Base-by-base conservation (phyloP, 2,113 vertebrate species). In the Hipposideros armiger region DNA sequence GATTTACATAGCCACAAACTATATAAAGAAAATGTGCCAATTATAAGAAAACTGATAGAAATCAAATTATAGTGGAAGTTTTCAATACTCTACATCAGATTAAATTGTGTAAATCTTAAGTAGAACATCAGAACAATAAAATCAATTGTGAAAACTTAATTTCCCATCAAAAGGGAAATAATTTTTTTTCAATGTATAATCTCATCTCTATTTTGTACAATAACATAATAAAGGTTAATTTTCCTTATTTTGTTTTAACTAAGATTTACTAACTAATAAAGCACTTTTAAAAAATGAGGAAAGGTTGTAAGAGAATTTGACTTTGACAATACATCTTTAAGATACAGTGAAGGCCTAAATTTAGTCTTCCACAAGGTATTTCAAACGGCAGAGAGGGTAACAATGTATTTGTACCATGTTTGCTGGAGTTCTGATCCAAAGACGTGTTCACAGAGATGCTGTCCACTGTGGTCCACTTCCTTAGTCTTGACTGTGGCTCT, bases 371-470 rank as follows among this genome's bases (percentile, higher is more conserved):
- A 50, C 47, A 47, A 47, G 47, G 47, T 47, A 9, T 54, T 54
- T 54, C 5, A 4, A 24, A 30, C 30, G 60, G 60, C 60, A 64
- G 24, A 64, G 24, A 64, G 7, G 2, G 16, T 30, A 72, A 80
- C n/a, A 69, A 82, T 54, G 17, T 15, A 30, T 60, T 64, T 93
- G 3, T 98, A 99, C 99, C 99, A 99, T 99, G 98, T 99, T 99
- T 99, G 99, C 99, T 99, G 99, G 99, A 99, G 98, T 99, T 99
- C 97, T 99, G 99, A 98, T 99, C 99, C 96, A 99, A 98, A 86
- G 99, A 99, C 72, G 99, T 98, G 98, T 99, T 99, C 96, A 98
- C 98, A 96, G 99, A 99, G 98, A 99, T 98, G 98, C 99, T 99
- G 98, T 99, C 99, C 94, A 99, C 98, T 83, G 99, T 99, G 96